Percentiles rank a stretch among this genome's conserved stretches.
Conservation (phyloP, 1,140 invertebrate genomes). For the Melitaea cinxia region DNA sequence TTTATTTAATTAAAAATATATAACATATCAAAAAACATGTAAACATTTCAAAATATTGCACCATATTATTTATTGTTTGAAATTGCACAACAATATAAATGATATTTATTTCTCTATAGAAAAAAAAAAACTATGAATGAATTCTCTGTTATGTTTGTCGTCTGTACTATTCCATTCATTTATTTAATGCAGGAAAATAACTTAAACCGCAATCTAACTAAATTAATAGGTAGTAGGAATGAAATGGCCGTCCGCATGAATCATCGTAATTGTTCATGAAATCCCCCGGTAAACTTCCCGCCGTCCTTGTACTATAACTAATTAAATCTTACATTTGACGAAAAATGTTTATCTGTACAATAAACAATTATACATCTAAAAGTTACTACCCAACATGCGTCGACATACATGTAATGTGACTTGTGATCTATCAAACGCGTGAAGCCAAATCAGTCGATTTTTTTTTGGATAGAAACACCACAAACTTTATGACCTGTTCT, state of each 20-base stretch:
- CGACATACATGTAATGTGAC: too few relatives aligned
- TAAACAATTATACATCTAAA: too few relatives aligned
- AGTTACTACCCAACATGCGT: too few relatives aligned
- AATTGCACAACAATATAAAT: too few relatives aligned
- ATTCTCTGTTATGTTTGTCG: background rate
- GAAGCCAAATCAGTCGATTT: too few relatives aligned
- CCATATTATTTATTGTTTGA: background rate
- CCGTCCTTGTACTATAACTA: slow-evolving; percentile 11
- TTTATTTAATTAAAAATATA: too few relatives aligned
- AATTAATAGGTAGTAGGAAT: slow-evolving; percentile 17
- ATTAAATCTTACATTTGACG: background rate
- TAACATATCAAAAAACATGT: too few relatives aligned
- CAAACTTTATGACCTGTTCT: too few relatives aligned
- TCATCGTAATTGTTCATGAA: slow-evolving; percentile 15
- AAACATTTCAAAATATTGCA: too few relatives aligned
- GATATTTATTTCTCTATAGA: background rate
- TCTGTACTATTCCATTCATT: slow-evolving; percentile 27
- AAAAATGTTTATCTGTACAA: slow-evolving; percentile 1
- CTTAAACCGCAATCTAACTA: slow-evolving; percentile 12
- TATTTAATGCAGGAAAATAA: slow-evolving; percentile 21
- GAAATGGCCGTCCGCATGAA: slow-evolving; percentile 2
- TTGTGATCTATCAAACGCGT: too few relatives aligned
- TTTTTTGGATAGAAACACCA: too few relatives aligned
- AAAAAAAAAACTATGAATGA: background rate
- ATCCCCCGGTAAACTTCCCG: slow-evolving; percentile 26